phyloP scores from a whole-genome alignment of 2,888 invertebrate species.

The Copidosoma aretas region DNA sequence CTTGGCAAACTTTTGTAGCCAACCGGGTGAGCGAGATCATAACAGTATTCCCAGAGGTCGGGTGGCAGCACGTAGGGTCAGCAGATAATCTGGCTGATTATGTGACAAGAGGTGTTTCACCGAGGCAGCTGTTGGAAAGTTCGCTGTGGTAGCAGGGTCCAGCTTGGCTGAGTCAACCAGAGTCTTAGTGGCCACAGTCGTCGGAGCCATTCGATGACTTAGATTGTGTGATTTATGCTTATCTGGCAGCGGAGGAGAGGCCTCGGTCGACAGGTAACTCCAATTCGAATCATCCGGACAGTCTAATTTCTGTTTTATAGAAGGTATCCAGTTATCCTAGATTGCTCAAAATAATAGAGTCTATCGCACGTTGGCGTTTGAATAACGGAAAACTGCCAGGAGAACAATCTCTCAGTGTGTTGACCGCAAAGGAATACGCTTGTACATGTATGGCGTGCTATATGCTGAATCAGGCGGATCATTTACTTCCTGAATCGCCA shows the following conservation, averaged over 20 bases:
- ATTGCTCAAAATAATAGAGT: background rate
- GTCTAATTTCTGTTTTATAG: background rate
- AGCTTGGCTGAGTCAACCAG: background rate
- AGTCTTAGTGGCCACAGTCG: background rate
- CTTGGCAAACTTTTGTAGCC: background rate
- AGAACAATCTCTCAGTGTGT: too few relatives aligned
- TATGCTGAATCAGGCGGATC: too few relatives aligned
- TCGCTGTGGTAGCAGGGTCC: background rate
- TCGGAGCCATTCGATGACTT: background rate
- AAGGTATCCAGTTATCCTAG: background rate
- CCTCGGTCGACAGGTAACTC: background rate
- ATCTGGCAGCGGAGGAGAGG: too few relatives aligned
- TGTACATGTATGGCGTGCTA: too few relatives aligned
- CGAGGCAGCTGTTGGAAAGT: background rate
- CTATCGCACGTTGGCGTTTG: background rate
- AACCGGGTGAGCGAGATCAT: background rate
- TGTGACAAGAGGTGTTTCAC: background rate
- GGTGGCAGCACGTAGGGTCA: background rate
- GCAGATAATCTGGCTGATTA: background rate
- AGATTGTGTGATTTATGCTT: background rate
- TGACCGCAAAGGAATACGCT: too few relatives aligned
- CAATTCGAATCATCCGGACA: background rate
- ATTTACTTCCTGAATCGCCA: too few relatives aligned
- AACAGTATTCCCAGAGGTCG: background rate
- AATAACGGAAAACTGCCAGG: background rate